Evolutionary conservation across 2,113 vertebrate genomes (phyloP).

Genomic region (Anhinga rufa): DNA sequence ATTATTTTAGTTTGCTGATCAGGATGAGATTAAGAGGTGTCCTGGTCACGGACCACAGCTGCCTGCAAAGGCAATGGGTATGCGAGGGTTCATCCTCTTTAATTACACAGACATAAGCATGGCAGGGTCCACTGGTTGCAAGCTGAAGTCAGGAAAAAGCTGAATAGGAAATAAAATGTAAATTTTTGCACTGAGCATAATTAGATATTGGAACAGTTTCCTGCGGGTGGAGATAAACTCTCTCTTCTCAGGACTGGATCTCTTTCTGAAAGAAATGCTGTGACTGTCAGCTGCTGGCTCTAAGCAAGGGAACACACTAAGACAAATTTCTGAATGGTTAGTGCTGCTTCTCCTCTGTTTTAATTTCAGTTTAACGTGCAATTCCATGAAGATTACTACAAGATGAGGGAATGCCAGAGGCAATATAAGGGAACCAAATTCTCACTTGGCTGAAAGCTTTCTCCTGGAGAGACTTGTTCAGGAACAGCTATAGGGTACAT

Average conservation of each 20-base stretch:
- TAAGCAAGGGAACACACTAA: background rate
- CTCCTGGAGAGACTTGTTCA: background rate
- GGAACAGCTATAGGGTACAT: background rate
- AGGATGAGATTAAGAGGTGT: background rate
- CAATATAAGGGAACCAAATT: background rate
- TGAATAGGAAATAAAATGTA: background rate
- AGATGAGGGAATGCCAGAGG: background rate
- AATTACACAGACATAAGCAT: background rate
- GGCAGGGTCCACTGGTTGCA: background rate
- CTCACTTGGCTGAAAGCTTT: background rate
- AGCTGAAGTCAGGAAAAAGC: constrained; percentile 4
- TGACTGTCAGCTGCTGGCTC: background rate
- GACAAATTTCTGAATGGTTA: background rate
- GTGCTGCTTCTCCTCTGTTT: background rate
- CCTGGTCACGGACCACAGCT: background rate
- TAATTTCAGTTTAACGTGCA: background rate
- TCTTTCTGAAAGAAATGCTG: background rate
- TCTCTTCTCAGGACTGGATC: background rate
- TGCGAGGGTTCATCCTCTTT: background rate
- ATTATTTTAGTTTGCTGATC: background rate
- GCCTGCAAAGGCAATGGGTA: background rate
- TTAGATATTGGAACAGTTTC: background rate
- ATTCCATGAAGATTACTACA: background rate
- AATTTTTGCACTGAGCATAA: background rate
- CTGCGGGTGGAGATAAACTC: background rate